These are phyloP conservation scores for Sclerodermus sp. DNA, from an alignment of 2,888 invertebrate species.

Conservation along the genomic window DNA sequence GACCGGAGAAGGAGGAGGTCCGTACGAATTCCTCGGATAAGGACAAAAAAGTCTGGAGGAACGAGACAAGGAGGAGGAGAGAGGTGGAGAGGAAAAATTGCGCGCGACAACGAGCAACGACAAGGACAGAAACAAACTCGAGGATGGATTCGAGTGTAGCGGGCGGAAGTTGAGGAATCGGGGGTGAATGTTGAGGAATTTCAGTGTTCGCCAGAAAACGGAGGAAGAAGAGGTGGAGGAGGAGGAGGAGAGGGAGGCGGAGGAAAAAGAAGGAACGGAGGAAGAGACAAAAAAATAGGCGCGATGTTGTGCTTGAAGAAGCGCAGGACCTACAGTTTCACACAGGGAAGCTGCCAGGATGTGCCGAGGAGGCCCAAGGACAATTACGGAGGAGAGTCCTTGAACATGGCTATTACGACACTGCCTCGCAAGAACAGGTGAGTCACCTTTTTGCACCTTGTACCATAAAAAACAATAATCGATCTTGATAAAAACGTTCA, in stretches of 20 bases:
- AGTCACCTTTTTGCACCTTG: conserved; percentile 19
- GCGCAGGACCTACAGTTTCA: conserved; percentile 48
- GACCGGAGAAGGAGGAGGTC: no score
- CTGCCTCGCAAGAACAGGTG: conserved; percentile 44
- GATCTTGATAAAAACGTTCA: no score
- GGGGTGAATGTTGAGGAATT: no score
- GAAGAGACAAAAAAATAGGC: background rate
- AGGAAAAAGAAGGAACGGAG: background rate
- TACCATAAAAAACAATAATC: no score
- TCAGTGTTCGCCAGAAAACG: background rate
- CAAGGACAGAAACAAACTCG: no score
- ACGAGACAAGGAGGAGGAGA: no score
- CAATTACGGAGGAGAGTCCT: conserved; percentile 35
- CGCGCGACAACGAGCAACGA: no score
- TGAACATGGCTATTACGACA: conserved; percentile 41
- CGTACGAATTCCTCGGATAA: no score
- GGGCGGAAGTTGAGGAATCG: no score
- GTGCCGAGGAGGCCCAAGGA: conserved; percentile 32
- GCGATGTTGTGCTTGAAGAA: conserved; percentile 48
- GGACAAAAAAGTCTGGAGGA: no score
- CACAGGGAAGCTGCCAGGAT: conserved; percentile 41
- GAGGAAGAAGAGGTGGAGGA: background rate
- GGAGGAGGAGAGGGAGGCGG: background rate
- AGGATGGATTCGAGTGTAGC: no score
- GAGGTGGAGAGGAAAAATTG: no score